Conservation (phyloP, 2,113 vertebrate species). For the Phyllostomus hastatus region DNA sequence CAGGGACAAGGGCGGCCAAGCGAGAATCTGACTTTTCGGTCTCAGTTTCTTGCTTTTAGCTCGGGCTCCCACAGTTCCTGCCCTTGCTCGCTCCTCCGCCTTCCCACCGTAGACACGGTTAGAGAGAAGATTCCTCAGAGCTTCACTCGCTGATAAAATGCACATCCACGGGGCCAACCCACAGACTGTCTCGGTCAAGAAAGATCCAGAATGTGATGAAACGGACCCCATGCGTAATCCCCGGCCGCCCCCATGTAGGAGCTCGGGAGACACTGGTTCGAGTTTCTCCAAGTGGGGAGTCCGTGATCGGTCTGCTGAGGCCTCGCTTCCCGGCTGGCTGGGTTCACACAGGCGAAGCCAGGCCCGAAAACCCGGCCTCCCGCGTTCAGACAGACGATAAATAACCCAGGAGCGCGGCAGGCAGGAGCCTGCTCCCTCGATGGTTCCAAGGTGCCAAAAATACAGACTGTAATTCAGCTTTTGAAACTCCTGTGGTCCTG, state of each 20-base stretch:
- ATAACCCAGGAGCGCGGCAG: rapidly evolving
- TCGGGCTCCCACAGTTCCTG: not conserved
- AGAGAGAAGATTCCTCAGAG: not conserved
- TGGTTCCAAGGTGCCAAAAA: not conserved
- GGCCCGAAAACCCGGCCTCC: not conserved
- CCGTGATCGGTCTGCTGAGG: rapidly evolving
- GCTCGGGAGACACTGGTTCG: not conserved
- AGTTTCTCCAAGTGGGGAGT: not conserved
- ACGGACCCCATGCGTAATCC: not conserved
- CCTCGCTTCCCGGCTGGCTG: rapidly evolving
- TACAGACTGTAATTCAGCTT: constrained; percentile 30
- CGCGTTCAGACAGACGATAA: not conserved
- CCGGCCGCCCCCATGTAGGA: not conserved
- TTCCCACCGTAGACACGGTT: not conserved
- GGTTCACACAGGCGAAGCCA: not conserved
- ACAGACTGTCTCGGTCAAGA: not conserved
- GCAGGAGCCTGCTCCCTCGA: too few species aligned
- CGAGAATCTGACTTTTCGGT: not conserved
- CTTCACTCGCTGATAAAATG: not conserved
- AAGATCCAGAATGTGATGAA: not conserved
- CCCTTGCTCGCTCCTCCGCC: not conserved
- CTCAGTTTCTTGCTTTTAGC: not conserved
- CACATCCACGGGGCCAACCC: not conserved
- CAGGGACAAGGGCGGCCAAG: not conserved
- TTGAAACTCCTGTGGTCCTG: constrained; percentile 69